phyloP scores from a whole-genome alignment of 2,888 invertebrate genomes.

The Biston betularia region DNA sequence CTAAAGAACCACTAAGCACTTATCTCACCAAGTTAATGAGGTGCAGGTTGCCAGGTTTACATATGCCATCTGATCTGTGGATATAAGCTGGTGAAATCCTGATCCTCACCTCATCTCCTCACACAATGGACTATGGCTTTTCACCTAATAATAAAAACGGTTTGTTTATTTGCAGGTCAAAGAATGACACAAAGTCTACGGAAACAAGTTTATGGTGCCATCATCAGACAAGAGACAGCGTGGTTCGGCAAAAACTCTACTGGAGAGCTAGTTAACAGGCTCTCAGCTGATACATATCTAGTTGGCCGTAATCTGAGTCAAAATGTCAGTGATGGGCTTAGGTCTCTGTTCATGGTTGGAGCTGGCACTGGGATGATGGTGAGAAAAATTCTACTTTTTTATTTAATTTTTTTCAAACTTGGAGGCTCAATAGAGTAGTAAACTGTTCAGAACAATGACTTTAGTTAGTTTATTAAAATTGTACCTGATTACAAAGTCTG shows the following conservation, averaged over 20 bases:
- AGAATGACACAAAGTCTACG: conserved; percentile 94
- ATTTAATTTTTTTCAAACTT: too few relatives aligned
- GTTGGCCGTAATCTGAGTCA: conserved; percentile 96
- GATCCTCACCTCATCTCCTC: too few relatives aligned
- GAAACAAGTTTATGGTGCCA: conserved; percentile 91
- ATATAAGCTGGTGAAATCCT: too few relatives aligned
- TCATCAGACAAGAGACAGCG: conserved; percentile 94
- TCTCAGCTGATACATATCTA: conserved; percentile 95
- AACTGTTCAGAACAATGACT: too few relatives aligned
- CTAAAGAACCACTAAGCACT: too few relatives aligned
- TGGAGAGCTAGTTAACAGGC: conserved; percentile 96
- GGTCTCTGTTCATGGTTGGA: conserved; percentile 94
- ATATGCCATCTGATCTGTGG: too few relatives aligned
- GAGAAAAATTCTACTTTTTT: conserved; percentile 40
- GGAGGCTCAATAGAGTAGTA: too few relatives aligned
- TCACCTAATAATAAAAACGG: background rate
- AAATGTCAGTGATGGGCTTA: conserved; percentile 97
- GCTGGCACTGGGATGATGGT: conserved; percentile 98
- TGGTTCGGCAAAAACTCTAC: conserved; percentile 97
- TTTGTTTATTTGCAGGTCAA: conserved; percentile 87
- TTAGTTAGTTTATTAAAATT: too few relatives aligned
- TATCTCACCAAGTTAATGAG: too few relatives aligned
- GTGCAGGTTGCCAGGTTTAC: too few relatives aligned
- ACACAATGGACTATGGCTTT: too few relatives aligned
- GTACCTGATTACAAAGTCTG: too few relatives aligned